Percentiles rank a stretch among this genome's conserved stretches.
phyloP scores from a whole-genome alignment of 2,888 invertebrate species.

The Cheiracanthium punctorium region DNA sequence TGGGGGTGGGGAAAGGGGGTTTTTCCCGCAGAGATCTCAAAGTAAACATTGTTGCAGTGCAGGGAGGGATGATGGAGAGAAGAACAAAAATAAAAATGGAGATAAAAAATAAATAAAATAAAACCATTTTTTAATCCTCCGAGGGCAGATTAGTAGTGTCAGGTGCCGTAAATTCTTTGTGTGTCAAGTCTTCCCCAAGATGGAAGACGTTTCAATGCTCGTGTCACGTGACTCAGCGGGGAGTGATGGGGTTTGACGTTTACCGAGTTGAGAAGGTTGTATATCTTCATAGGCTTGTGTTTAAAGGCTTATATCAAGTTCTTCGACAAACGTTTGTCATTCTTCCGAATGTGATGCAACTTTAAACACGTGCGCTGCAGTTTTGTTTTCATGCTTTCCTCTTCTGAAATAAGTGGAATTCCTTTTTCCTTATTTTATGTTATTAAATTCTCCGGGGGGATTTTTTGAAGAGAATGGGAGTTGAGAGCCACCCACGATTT shows the following conservation, averaged over 20 bases:
- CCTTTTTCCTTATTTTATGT: too few species aligned
- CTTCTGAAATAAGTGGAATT: too few species aligned
- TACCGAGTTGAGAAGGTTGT: not conserved
- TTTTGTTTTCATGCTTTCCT: too few species aligned
- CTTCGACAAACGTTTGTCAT: slow-evolving; percentile 1
- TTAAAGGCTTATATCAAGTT: not conserved
- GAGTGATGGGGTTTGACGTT: not conserved
- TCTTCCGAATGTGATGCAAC: not conserved
- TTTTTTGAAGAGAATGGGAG: too few species aligned
- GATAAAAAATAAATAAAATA: not conserved
- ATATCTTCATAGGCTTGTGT: not conserved
- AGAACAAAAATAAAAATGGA: not conserved
- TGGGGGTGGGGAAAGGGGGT: not conserved
- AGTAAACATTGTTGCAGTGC: slow-evolving; percentile 15
- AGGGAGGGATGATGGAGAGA: too few species aligned
- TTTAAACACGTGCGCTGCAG: too few species aligned
- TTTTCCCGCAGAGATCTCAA: not conserved
- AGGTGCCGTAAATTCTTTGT: slow-evolving; percentile 37
- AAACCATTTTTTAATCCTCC: slow-evolving; percentile 27
- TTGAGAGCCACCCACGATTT: too few species aligned
- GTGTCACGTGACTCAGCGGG: slow-evolving; percentile 7
- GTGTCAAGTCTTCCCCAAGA: slow-evolving; percentile 50
- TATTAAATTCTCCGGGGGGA: too few species aligned
- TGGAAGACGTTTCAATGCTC: slow-evolving; percentile 28
- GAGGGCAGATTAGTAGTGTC: slow-evolving; percentile 36